phyloP scores from a whole-genome alignment of 2,797 vertebrate genomes.

The Sardinella longiceps region DNA sequence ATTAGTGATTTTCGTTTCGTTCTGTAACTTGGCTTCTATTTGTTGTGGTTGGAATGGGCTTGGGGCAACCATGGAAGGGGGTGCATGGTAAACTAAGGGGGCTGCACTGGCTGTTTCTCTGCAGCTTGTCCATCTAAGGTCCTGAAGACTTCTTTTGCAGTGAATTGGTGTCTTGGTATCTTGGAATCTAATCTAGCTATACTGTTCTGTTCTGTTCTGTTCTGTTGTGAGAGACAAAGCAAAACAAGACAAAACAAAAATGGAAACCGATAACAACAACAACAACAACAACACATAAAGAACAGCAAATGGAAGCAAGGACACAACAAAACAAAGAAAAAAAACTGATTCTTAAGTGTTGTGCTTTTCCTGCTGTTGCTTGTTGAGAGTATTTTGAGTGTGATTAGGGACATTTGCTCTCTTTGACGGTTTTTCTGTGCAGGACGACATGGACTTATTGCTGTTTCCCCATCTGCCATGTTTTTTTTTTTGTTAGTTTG shows the following conservation, averaged over 20 bases:
- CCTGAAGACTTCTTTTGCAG: slow-evolving; percentile 5
- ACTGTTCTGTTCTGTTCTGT: slow-evolving; percentile 15
- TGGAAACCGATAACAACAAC: too few species aligned
- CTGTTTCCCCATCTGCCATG: not conserved
- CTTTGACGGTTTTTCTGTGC: not conserved
- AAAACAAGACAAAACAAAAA: not conserved
- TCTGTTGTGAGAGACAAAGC: slow-evolving; percentile 19
- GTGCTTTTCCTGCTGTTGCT: slow-evolving; percentile 13
- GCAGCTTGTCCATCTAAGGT: slow-evolving; percentile 50
- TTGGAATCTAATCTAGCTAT: not conserved
- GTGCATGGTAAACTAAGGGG: slow-evolving; percentile 6
- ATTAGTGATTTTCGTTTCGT: slow-evolving; percentile 35
- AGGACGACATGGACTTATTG: not conserved
- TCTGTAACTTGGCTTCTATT: slow-evolving; percentile 44
- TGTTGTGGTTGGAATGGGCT: slow-evolving; percentile 39
- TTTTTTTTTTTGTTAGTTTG: not conserved
- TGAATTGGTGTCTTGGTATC: slow-evolving; percentile 15
- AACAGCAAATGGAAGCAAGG: slow-evolving; percentile 20
- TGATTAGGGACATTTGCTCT: not conserved
- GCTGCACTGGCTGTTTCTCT: slow-evolving; percentile 51
- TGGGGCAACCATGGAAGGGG: not conserved
- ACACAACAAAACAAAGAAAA: not conserved
- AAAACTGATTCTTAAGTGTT: not conserved
- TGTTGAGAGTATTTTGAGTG: not conserved
- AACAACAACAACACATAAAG: not conserved